These are phyloP conservation scores for Mythimna pallens DNA, from an alignment of 2,888 invertebrate genomes.

Conservation along the genomic window DNA sequence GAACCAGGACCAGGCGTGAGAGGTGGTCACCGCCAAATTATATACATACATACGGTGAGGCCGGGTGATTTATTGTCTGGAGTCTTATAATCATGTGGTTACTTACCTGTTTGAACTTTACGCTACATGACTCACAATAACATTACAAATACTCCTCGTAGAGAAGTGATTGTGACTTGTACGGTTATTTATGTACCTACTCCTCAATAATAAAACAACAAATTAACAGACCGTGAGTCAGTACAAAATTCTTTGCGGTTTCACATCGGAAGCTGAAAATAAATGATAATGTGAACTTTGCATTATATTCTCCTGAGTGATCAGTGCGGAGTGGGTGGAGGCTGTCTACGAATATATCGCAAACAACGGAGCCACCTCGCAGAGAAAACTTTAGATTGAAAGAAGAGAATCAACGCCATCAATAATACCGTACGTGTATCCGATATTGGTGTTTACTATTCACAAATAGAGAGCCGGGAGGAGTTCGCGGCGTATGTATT, in stretches of 20 bases:
- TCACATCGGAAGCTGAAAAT: slow-evolving; percentile 51
- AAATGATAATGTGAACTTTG: slow-evolving; percentile 42
- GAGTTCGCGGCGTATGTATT: not conserved
- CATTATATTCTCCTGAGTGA: slow-evolving; percentile 47
- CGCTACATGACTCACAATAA: not conserved
- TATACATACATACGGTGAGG: not conserved
- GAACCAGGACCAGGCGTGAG: too few relatives aligned
- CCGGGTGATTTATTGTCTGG: not conserved
- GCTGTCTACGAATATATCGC: slow-evolving; percentile 25
- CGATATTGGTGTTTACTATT: slow-evolving; percentile 58
- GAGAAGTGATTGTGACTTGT: not conserved
- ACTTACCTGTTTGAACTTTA: not conserved
- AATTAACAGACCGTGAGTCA: slow-evolving; percentile 42
- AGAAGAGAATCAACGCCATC: slow-evolving; percentile 66
- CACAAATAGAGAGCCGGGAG: slow-evolving; percentile 48
- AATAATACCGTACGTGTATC: slow-evolving; percentile 71
- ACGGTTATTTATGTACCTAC: not conserved
- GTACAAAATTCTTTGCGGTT: slow-evolving; percentile 48
- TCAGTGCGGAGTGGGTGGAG: slow-evolving; percentile 30
- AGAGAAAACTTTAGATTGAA: slow-evolving; percentile 69
- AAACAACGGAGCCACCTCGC: slow-evolving; percentile 38
- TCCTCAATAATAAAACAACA: slow-evolving; percentile 20
- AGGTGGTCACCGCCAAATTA: too few relatives aligned
- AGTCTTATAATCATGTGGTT: not conserved
- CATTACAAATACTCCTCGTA: not conserved